phyloP scores from a whole-genome alignment of 2,113 vertebrate genomes.

The Thalassoma bifasciatum region DNA sequence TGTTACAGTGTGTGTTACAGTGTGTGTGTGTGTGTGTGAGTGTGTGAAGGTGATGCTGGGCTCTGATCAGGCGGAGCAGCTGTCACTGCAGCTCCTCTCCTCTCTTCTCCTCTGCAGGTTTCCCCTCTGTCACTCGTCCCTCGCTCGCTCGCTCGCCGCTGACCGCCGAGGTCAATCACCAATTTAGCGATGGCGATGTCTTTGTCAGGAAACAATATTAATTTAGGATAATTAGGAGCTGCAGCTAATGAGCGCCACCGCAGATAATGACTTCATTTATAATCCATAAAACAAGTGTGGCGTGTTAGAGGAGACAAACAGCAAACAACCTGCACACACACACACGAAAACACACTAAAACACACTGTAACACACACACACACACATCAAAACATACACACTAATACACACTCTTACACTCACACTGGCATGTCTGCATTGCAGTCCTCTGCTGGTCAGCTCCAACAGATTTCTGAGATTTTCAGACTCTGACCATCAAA shows the following conservation, averaged over 20 bases:
- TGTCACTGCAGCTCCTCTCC: slow-evolving; percentile 38
- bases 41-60: background rate
- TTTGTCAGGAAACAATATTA: slow-evolving; percentile 98
- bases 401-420: slow-evolving; percentile 11
- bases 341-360: too few species aligned
- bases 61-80: slow-evolving; percentile 54
- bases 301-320: slow-evolving; percentile 68
- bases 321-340: slow-evolving; percentile 45
- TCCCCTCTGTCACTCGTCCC: slow-evolving; percentile 29
- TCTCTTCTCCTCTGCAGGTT: slow-evolving; percentile 3
- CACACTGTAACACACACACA: too few species aligned
- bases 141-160: slow-evolving; percentile 77
- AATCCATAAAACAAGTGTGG: slow-evolving; percentile 84
- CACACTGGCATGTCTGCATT: slow-evolving; percentile 57
- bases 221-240: slow-evolving; percentile 96
- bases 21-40: too few species aligned
- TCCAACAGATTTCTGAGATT: slow-evolving; percentile 35
- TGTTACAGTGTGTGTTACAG: too few species aligned
- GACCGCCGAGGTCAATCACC: slow-evolving; percentile 89
- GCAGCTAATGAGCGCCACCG: slow-evolving; percentile 91
- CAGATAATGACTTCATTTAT: slow-evolving; percentile 94
- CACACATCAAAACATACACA: slow-evolving; percentile 10
- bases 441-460: slow-evolving; percentile 58
- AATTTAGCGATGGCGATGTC: slow-evolving; percentile 85
- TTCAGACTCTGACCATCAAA: slow-evolving; percentile 20